Conservation (phyloP, 2,113 vertebrate species). For the Lagopus leucura region DNA sequence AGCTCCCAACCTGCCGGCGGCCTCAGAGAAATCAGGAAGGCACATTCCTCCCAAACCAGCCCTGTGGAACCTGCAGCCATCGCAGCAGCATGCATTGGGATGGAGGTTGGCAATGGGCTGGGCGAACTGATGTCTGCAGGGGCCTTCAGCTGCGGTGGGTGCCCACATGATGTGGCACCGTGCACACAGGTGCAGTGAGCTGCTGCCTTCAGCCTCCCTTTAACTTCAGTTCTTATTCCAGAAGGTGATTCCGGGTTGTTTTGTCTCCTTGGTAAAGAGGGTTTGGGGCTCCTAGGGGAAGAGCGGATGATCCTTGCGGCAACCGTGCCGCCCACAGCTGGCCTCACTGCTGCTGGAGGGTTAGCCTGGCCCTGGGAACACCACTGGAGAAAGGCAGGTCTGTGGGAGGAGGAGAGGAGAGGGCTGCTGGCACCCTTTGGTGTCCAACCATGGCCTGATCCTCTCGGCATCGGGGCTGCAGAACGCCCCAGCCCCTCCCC, state of each 20-base stretch:
- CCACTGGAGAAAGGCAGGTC: not conserved
- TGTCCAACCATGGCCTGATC: no score
- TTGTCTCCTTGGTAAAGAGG: not conserved
- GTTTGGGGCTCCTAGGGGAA: not conserved
- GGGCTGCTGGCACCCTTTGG: not conserved
- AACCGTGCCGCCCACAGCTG: not conserved
- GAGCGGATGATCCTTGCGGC: not conserved
- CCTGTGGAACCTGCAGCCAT: no score
- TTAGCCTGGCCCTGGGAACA: not conserved
- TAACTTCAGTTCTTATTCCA: not conserved
- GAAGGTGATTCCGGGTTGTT: not conserved
- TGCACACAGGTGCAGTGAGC: not conserved
- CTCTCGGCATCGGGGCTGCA: not conserved
- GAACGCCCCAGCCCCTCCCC: slow-evolving; percentile 21
- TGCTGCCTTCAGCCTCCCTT: slow-evolving; percentile 6
- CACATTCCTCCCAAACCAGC: not conserved
- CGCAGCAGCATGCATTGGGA: not conserved
- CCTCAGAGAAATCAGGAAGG: not conserved
- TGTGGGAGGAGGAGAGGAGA: not conserved
- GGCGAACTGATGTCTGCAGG: no score
- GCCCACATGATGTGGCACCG: no score
- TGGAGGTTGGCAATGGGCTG: no score
- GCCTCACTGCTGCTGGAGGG: not conserved
- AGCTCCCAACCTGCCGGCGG: not conserved
- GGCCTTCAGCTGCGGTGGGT: no score